A percentile compares a stretch with the other conserved stretches of the same genome.
phyloP scores from a whole-genome alignment of 2,888 invertebrate genomes.

The Epistrophe eligans region DNA sequence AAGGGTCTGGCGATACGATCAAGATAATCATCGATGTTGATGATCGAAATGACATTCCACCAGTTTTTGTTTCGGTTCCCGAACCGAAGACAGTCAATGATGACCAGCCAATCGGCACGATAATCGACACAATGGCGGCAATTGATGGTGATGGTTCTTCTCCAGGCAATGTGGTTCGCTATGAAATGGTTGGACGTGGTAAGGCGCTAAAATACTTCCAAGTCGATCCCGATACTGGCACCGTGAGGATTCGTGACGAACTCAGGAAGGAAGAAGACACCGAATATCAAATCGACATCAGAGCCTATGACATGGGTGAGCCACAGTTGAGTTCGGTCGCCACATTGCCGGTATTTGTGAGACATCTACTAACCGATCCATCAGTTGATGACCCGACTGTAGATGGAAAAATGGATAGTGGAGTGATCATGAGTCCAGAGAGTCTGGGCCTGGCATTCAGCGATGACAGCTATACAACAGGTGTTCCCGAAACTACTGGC shows the following conservation, averaged over 20 bases:
- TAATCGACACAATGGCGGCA: constrained; percentile 91
- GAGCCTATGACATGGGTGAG: constrained; percentile 94
- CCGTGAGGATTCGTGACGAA: constrained; percentile 92
- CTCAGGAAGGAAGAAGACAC: constrained; percentile 93
- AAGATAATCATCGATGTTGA: constrained; percentile 85
- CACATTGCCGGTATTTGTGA: constrained; percentile 92
- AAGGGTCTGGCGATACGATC: constrained; percentile 89
- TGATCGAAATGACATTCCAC: constrained; percentile 95
- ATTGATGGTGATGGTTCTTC: constrained; percentile 93
- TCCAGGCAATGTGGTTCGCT: constrained; percentile 91
- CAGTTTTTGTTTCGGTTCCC: constrained; percentile 92
- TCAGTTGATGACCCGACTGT: constrained; percentile 84
- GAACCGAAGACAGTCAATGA: constrained; percentile 93
- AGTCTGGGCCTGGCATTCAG: constrained; percentile 91
- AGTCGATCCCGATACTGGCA: constrained; percentile 93
- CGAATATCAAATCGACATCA: constrained; percentile 94
- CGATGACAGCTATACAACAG: constrained; percentile 93
- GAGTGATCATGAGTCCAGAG: constrained; percentile 81
- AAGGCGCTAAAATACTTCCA: constrained; percentile 94
- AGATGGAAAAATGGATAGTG: constrained; percentile 79
- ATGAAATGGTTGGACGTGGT: constrained; percentile 92
- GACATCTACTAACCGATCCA: constrained; percentile 90
- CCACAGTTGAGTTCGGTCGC: constrained; percentile 93
- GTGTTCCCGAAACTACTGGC: constrained; percentile 88
- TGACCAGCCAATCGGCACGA: constrained; percentile 91